These are phyloP conservation scores for Lagopus leucura DNA, from an alignment of 2,113 vertebrate genomes.

Conservation along the genomic window DNA sequence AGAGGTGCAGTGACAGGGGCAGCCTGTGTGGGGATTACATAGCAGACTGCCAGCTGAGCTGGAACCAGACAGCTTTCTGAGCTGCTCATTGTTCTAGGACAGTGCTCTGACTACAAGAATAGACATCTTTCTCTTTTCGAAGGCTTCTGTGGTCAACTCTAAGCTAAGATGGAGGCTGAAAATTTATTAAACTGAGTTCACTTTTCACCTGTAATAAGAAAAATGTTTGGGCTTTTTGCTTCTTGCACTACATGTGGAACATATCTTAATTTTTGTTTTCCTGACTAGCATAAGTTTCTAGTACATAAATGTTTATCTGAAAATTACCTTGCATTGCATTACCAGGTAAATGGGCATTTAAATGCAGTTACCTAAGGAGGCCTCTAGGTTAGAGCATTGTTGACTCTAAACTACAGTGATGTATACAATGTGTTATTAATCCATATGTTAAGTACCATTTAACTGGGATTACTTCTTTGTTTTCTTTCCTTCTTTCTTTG, in stretches of 20 bases:
- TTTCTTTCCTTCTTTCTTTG: constrained; percentile 18
- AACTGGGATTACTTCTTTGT: neutral
- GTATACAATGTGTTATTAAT: neutral
- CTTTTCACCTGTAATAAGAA: neutral
- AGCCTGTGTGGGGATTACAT: neutral
- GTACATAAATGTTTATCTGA: neutral
- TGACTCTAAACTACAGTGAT: neutral
- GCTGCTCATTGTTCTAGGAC: neutral
- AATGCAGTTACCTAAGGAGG: neutral
- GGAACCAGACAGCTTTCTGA: neutral
- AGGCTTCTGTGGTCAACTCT: neutral
- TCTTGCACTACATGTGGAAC: neutral
- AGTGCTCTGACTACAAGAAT: neutral
- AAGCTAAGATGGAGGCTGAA: neutral
- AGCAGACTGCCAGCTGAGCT: neutral
- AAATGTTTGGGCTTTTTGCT: neutral
- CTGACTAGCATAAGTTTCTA: neutral
- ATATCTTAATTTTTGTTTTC: neutral
- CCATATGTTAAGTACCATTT: neutral
- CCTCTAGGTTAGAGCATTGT: neutral
- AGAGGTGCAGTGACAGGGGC: accelerated
- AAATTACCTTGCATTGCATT: neutral
- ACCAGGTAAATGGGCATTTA: neutral
- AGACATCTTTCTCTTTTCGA: neutral
- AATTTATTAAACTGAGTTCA: neutral